Evolutionary conservation across 2,797 vertebrate genomes (phyloP).

Genomic region (Accipiter badius): DNA sequence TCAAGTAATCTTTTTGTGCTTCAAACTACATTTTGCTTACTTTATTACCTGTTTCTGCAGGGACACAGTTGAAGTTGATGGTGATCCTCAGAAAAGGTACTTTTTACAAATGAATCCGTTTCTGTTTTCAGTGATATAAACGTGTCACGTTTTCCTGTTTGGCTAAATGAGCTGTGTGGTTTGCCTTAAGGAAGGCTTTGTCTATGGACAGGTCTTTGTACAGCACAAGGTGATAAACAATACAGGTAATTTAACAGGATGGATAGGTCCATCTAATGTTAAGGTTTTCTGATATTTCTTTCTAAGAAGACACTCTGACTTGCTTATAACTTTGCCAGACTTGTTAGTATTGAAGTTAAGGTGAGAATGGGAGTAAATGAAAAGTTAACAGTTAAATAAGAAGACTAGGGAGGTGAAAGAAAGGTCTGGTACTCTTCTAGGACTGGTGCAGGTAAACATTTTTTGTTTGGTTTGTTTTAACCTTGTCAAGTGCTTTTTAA

Average conservation of each 20-base stretch:
- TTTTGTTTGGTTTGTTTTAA: neutral
- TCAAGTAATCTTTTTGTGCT: neutral
- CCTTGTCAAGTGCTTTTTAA: neutral
- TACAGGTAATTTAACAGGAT: neutral
- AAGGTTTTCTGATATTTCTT: neutral
- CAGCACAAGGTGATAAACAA: neutral
- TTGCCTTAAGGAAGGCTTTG: neutral
- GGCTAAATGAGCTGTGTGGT: neutral
- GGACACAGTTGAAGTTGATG: constrained; percentile 51
- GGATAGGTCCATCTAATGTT: neutral
- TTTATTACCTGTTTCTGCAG: constrained; percentile 42
- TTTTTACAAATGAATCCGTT: neutral
- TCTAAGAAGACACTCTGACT: neutral
- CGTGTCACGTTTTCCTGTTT: neutral
- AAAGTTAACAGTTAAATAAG: neutral
- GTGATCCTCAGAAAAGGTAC: constrained; percentile 69
- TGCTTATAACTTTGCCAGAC: neutral
- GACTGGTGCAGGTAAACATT: neutral
- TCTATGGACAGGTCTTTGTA: neutral
- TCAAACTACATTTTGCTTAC: neutral
- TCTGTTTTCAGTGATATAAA: neutral
- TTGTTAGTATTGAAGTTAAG: neutral
- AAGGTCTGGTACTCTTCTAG: neutral
- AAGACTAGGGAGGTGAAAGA: neutral
- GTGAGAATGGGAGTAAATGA: neutral